Evolutionary conservation across 1,140 invertebrate genomes (phyloP).

Genomic region (Ericerus pela): DNA sequence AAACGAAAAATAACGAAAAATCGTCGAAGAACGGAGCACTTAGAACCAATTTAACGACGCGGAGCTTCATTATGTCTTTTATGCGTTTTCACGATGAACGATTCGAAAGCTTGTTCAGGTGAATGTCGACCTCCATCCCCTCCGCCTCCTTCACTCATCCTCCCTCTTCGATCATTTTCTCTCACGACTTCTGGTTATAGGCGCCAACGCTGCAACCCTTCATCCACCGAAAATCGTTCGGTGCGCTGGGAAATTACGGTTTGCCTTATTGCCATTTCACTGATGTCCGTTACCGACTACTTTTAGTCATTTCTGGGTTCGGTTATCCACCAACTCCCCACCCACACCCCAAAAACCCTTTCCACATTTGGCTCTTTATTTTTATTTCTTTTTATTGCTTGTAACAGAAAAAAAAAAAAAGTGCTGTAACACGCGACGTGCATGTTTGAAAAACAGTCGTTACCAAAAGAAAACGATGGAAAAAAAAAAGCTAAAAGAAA

Average conservation of each 20-base stretch:
- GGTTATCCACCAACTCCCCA: neutral
- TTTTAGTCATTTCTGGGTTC: neutral
- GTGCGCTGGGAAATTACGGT: neutral
- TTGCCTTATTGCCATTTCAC: neutral
- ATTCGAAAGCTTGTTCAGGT: neutral
- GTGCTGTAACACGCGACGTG: constrained; percentile 6
- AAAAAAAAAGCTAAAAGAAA: too few species aligned
- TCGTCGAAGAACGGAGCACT: neutral
- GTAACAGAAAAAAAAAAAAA: neutral
- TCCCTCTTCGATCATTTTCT: neutral
- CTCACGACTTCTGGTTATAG: neutral
- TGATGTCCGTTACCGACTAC: neutral
- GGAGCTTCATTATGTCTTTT: constrained; percentile 6
- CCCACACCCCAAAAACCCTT: too few species aligned
- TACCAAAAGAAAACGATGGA: too few species aligned
- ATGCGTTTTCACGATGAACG: constrained; percentile 5
- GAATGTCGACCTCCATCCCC: neutral
- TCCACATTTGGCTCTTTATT: neutral
- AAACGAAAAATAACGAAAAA: neutral
- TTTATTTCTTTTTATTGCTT: constrained; percentile 10
- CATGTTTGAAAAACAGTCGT: constrained; percentile 10
- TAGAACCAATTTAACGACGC: constrained; percentile 11
- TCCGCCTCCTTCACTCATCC: neutral
- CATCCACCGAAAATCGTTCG: neutral
- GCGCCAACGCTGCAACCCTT: neutral